Conservation (phyloP, 2,113 vertebrate species). For the Marmota flaviventris region DNA sequence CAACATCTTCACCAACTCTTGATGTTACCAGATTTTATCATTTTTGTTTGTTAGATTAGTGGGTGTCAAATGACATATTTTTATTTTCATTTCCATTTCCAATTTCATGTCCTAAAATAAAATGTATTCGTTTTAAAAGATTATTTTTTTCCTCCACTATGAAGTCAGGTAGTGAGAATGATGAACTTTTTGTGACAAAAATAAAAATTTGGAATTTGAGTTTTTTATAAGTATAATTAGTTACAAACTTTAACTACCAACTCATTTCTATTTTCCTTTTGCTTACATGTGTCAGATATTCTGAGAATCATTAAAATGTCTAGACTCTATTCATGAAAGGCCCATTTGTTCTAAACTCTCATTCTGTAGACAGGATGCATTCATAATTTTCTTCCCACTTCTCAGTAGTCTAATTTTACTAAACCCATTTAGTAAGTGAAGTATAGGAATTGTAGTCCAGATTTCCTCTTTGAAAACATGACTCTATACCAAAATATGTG, state of each 20-base stretch:
- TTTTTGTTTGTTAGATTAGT: conserved; percentile 17
- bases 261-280: conserved; percentile 16
- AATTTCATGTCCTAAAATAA: not conserved
- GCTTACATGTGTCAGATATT: not conserved
- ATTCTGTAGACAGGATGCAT: not conserved
- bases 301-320: not conserved
- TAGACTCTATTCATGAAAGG: not conserved
- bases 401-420: not conserved
- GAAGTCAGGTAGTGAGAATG: not conserved
- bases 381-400: not conserved
- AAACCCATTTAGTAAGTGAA: not conserved
- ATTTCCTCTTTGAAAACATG: not conserved
- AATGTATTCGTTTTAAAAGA: not conserved
- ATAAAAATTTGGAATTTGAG: not conserved
- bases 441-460: not conserved
- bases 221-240: not conserved
- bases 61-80: not conserved
- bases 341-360: not conserved
- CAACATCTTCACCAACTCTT: not conserved
- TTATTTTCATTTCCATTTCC: not conserved
- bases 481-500: not conserved
- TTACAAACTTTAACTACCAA: not conserved
- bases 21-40: not conserved
- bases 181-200: not conserved
- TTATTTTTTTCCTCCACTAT: not conserved